phyloP scores from a whole-genome alignment of 2,797 vertebrate genomes.

The Paratrypauchen microcephalus region DNA sequence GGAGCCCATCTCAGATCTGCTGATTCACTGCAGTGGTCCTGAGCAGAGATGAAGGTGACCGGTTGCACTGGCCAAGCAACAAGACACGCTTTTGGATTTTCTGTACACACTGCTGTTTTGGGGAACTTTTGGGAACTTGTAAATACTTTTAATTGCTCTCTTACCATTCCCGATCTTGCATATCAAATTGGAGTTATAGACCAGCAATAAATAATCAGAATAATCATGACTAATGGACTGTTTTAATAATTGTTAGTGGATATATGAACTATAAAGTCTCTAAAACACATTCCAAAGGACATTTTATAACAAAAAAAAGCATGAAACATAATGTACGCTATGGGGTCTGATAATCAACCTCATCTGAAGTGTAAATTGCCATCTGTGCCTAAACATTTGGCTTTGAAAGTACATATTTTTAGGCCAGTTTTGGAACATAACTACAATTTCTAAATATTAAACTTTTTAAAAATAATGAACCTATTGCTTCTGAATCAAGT shows the following conservation, averaged over 20 bases:
- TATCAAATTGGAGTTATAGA: not conserved
- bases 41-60: constrained; percentile 42
- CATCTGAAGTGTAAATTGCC: too few species aligned
- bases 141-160: not conserved
- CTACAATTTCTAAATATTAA: not conserved
- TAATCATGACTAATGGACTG: too few species aligned
- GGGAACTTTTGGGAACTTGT: not conserved
- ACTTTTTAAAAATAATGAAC: not conserved
- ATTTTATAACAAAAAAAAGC: too few species aligned
- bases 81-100: constrained; percentile 34
- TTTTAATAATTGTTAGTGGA: too few species aligned
- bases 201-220: too few species aligned
- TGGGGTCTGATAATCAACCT: too few species aligned
- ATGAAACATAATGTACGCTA: too few species aligned
- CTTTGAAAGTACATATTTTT: not conserved
- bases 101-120: constrained; percentile 12
- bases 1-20: constrained; percentile 55
- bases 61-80: constrained; percentile 43
- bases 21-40: constrained; percentile 70
- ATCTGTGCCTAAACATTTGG: too few species aligned
- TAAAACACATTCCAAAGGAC: too few species aligned
- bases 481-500: too few species aligned
- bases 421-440: not conserved
- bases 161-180: not conserved
- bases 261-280: too few species aligned